Base-by-base conservation (phyloP, 1,140 invertebrate genomes). In the Formica exsecta region DNA sequence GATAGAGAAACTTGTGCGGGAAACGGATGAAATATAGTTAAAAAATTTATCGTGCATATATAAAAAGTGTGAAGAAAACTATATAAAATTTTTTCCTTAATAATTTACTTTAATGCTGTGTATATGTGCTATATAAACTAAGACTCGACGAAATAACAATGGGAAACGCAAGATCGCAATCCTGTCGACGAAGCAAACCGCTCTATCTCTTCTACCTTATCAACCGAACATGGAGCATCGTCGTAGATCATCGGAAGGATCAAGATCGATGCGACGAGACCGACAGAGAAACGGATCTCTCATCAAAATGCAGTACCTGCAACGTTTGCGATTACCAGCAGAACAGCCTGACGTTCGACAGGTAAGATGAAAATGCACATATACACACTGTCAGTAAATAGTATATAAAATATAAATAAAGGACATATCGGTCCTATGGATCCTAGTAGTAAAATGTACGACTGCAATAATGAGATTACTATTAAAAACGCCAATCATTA, bases 151-250 rank as follows among this genome's bases (percentile, higher is more conserved):
- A 57, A 57, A 59, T 41, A 25, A 92, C 71, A 68, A 95, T 95
- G 94, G 94, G 94, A 5, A 95, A 95, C 75, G 65, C 88, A 0
- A 93, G 87, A 70, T 94, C 94, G 4, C 93, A 94, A 32, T 70
- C 91, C 16, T 91, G 88, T 66, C 91, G 88, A 65, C 91, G 89
- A 41, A 87, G 90, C 62, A 94, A 96, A 76, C 95, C 96, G 3
- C 94, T 96, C n/a, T 97, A 96, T 91, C 94, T 97, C 74, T 94
- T 97, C 86, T 96, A 97, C 91, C 95, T 97, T 76, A 96, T 97
- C 87, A 96, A 97, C 85, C 96, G 96, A 87, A 97, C 97, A n/a
- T 97, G 97, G 97, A 96, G 96, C 89, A 95, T 96, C 3, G 95
- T 97, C 9, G 94, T 96, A 54, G 96, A 97, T 76, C 96, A 96